Evolutionary conservation across 2,113 vertebrate genomes (phyloP).

Genomic region (Thunnus thynnus): DNA sequence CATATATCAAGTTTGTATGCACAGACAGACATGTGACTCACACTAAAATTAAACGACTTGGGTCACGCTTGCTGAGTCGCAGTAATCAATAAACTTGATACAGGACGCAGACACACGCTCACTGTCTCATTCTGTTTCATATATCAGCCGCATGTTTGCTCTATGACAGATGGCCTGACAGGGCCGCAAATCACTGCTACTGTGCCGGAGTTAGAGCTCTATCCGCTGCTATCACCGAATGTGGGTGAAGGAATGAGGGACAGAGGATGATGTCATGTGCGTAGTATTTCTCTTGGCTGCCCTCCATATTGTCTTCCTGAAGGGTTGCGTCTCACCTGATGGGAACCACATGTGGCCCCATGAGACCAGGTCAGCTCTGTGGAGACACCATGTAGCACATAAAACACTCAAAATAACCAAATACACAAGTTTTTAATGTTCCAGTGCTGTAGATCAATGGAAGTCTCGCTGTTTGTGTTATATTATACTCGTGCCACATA

Average conservation of each 20-base stretch:
- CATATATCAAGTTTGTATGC: constrained; percentile 24
- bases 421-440: constrained; percentile 2
- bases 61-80: constrained; percentile 20
- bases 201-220: constrained; percentile 36
- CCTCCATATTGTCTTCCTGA: constrained; percentile 43
- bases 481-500: too few relatives aligned
- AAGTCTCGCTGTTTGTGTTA: constrained; percentile 1
- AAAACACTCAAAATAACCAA: constrained; percentile 16
- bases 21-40: constrained; percentile 21
- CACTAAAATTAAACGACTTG: constrained; percentile 6
- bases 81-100: constrained; percentile 19
- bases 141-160: constrained; percentile 49
- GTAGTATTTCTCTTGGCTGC: constrained; percentile 66
- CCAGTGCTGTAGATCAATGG: background rate
- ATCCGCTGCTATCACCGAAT: constrained; percentile 30
- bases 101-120: constrained; percentile 16
- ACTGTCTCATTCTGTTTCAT: constrained; percentile 5
- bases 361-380: constrained; percentile 27
- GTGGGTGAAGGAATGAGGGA: constrained; percentile 24
- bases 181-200: constrained; percentile 55
- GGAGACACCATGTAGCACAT: constrained; percentile 13
- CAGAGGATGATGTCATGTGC: constrained; percentile 63
- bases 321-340: constrained; percentile 48
- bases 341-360: constrained; percentile 12
- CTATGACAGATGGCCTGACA: constrained; percentile 41